phyloP scores from a whole-genome alignment of 2,113 vertebrate genomes.

The Ceuthmochares aereus region DNA sequence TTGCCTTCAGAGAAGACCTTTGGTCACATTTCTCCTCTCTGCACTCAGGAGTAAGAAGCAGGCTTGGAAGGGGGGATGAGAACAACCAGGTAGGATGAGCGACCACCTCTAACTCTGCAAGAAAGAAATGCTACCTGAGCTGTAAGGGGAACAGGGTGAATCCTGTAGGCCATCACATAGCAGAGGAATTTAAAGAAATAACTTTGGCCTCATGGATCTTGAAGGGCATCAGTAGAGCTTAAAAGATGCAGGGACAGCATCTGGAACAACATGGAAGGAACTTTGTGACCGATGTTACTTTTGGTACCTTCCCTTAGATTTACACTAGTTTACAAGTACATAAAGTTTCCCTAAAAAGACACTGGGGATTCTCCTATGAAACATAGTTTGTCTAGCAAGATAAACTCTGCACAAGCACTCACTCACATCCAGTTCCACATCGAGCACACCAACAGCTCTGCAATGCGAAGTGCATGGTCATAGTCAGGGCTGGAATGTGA shows the following conservation, averaged over 20 bases:
- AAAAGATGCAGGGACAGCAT: neutral
- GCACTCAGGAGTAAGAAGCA: neutral
- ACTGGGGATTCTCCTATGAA: neutral
- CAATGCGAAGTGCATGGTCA: neutral
- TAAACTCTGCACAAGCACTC: neutral
- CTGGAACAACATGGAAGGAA: neutral
- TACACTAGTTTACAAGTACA: neutral
- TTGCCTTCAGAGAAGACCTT: neutral
- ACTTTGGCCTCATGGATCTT: neutral
- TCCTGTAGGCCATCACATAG: neutral
- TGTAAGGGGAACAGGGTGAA: neutral
- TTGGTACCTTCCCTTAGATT: neutral
- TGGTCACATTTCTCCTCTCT: neutral
- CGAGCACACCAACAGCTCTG: neutral
- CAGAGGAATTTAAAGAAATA: neutral
- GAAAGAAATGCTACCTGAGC: neutral
- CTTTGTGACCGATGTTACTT: neutral
- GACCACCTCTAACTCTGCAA: neutral
- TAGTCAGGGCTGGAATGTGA: conserved; percentile 25
- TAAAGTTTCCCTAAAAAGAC: neutral
- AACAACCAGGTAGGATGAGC: neutral
- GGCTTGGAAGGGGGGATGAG: neutral
- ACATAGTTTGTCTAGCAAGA: neutral
- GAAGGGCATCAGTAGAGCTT: neutral
- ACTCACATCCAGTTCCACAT: neutral